A percentile compares a stretch with the other conserved stretches of the same genome.
phyloP scores from a whole-genome alignment of 1,140 invertebrate genomes.

The Probaryconus sp. region DNA sequence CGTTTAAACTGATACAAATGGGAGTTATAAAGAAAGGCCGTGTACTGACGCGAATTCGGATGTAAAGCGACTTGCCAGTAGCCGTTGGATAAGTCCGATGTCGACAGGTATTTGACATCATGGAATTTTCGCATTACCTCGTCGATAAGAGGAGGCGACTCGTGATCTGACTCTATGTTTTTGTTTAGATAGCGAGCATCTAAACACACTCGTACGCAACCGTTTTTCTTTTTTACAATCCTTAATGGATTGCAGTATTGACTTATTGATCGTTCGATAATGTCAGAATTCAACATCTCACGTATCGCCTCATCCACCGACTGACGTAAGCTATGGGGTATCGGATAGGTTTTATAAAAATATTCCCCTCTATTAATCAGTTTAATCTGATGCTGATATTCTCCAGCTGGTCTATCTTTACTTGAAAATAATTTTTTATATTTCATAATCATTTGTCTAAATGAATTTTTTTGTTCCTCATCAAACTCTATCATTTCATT shows the following conservation, averaged over 20 bases:
- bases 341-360: slow-evolving; percentile 43
- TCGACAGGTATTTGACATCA: not conserved
- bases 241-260: slow-evolving; percentile 66
- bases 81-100: not conserved
- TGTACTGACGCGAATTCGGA: not conserved
- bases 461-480: no score
- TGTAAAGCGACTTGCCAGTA: not conserved
- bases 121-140: not conserved
- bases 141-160: not conserved
- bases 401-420: no score
- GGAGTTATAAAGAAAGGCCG: not conserved
- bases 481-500: no score
- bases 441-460: no score
- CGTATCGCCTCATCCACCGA: slow-evolving; percentile 30
- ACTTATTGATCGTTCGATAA: slow-evolving; percentile 48
- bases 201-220: slow-evolving; percentile 61
- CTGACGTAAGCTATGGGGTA: slow-evolving; percentile 28
- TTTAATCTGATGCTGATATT: no score
- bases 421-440: no score
- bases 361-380: not conserved
- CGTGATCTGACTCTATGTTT: slow-evolving; percentile 46
- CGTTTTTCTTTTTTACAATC: slow-evolving; percentile 58
- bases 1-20: not conserved
- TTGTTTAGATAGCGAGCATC: slow-evolving; percentile 67
- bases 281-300: slow-evolving; percentile 35